Conservation (phyloP, 1,140 invertebrate genomes). For the Chlorops oryzae region DNA sequence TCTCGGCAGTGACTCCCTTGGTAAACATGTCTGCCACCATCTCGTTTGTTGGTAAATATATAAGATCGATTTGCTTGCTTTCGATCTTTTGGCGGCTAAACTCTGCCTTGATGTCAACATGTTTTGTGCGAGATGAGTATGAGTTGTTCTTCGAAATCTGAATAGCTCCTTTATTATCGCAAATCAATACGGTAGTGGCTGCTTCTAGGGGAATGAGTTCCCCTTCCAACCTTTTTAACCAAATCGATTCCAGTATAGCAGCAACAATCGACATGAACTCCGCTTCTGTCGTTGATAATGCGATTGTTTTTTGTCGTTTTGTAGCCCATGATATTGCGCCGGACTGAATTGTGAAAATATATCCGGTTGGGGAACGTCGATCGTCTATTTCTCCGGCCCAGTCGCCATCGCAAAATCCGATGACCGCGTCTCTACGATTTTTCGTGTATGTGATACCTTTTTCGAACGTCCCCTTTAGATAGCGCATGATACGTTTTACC, state of each 20-base stretch:
- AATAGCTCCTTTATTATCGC: slow-evolving; percentile 25
- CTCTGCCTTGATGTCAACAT: slow-evolving; percentile 23
- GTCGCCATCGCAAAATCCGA: slow-evolving; percentile 19
- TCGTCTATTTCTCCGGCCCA: slow-evolving; percentile 17
- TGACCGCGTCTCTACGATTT: background rate
- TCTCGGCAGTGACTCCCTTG: no score
- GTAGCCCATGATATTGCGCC: slow-evolving; percentile 29
- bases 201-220: background rate
- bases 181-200: slow-evolving; percentile 2
- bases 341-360: slow-evolving; percentile 24
- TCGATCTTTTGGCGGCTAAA: slow-evolving; percentile 23
- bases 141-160: slow-evolving; percentile 17
- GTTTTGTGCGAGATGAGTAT: slow-evolving; percentile 19
- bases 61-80: no score
- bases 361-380: slow-evolving; percentile 36
- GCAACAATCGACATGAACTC: slow-evolving; percentile 35
- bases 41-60: no score
- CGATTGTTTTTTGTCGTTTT: slow-evolving; percentile 30
- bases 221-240: background rate
- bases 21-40: no score
- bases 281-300: slow-evolving; percentile 36
- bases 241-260: slow-evolving; percentile 19
- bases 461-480: slow-evolving; percentile 37
- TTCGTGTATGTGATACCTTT: slow-evolving; percentile 1
- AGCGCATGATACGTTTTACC: slow-evolving; percentile 37